Percentiles rank a stretch among this genome's conserved stretches.
Conservation (phyloP, 2,797 vertebrate genomes). For the Halcyon badia region DNA sequence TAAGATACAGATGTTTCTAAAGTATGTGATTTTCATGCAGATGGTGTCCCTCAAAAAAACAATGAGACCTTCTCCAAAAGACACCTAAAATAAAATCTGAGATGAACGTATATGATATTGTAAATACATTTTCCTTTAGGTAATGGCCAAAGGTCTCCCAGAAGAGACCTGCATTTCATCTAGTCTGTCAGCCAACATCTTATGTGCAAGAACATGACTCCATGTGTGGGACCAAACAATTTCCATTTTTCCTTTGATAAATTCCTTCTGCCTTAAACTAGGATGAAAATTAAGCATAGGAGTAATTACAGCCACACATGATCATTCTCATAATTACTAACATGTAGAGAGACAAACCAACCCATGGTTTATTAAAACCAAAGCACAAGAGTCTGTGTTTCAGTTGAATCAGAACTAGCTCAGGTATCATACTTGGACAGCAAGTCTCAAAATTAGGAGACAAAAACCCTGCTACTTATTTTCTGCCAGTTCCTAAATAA, state of each 20-base stretch:
- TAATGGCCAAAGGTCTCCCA: not conserved
- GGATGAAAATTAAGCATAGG: not conserved
- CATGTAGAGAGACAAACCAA: not conserved
- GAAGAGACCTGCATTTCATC: not conserved
- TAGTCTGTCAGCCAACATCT: not conserved
- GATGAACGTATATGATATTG: not conserved
- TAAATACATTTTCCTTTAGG: not conserved
- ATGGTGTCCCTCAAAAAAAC: not conserved
- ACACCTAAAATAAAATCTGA: not conserved
- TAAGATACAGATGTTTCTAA: not conserved
- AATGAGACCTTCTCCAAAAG: not conserved
- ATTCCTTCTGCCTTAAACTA: conserved; percentile 22
- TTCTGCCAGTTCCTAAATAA: not conserved
- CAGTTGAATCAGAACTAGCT: not conserved
- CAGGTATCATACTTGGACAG: not conserved
- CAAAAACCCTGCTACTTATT: not conserved
- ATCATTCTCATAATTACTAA: conserved; percentile 3
- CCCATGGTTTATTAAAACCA: not conserved
- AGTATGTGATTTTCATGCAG: not conserved
- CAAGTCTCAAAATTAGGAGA: not conserved
- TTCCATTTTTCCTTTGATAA: conserved; percentile 18
- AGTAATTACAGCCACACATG: not conserved
- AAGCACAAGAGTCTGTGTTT: not conserved
- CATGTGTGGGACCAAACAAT: not conserved
- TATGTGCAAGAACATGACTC: not conserved